Base-by-base conservation (phyloP, 2,113 vertebrate genomes). In the Nestor notabilis region DNA sequence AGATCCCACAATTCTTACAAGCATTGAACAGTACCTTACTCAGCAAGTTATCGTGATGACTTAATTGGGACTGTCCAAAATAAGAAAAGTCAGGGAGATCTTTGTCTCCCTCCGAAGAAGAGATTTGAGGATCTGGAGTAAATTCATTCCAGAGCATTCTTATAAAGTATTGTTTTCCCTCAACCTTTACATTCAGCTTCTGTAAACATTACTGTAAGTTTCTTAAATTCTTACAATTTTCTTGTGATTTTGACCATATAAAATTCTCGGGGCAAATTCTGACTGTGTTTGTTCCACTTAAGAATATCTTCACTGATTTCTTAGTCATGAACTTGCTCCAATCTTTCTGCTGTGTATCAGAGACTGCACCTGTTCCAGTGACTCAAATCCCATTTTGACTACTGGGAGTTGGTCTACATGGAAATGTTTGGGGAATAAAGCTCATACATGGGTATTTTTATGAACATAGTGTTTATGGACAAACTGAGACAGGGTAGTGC, bases 401-500 rank as follows among this genome's bases (percentile, higher is more conserved):
- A 17, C 16, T 44, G 12, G 16, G 15, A 78, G 19, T 47, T 90
- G 18, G 4, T 94, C 27, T 88, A 1, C 19, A 8, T 71, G 61
- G 37, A 15, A 53, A 3, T 50, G 13, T 41, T 95, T 61, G 2
- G 2, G 28, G 21, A 82, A 81, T 11, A 12, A 49, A 83, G 11
- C 23, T 86, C 16, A 39, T 27, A 33, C 76, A 25, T 1, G 2
- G 17, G 2, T 66, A 41, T 44, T 63, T 63, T 74, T 44, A 11
- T 61, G 33, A 44, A 49, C 10, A 13, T 63, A n/a, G 1, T 23
- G 5, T 31, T 56, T 75, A 7, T 46, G 3, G 65, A 64, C 52
- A 64, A 60, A 4, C 1, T 29, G 70, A 27, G 2, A 3, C 29
- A 21, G 2, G 1, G 7, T 24, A 55, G 20, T 65, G 19, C 33